phyloP scores from a whole-genome alignment of 1,140 invertebrate genomes.

The Pseudomyrmex concolor region DNA sequence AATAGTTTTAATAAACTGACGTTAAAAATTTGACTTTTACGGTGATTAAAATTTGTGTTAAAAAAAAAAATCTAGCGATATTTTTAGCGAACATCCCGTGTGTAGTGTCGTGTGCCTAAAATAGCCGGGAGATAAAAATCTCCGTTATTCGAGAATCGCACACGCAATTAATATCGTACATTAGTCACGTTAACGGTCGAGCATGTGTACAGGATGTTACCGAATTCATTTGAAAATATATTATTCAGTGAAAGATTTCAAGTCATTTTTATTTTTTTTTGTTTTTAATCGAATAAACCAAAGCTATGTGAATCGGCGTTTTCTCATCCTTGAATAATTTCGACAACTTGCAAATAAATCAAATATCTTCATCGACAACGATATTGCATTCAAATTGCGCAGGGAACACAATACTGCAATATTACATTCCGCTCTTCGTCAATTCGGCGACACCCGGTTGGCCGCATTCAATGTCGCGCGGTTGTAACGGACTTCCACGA shows the following conservation, averaged over 20 bases:
- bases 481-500: neutral
- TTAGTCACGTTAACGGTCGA: conserved; percentile 8
- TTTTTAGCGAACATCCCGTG: neutral
- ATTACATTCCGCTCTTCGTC: neutral
- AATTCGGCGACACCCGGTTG: neutral
- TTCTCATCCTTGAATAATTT: neutral
- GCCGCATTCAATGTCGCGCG: conserved; percentile 9
- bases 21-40: neutral
- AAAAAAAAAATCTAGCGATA: neutral
- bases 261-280: neutral
- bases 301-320: too few species aligned
- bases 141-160: neutral
- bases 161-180: conserved; percentile 10
- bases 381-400: neutral
- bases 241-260: neutral
- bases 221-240: neutral
- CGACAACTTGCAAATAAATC: neutral
- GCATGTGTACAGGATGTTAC: neutral
- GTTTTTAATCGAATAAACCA: neutral
- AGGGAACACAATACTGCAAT: neutral
- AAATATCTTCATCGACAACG: neutral
- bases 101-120: conserved; percentile 2
- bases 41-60: neutral
- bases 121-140: conserved; percentile 10
- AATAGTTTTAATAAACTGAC: conserved; percentile 31